Percentiles rank a stretch among this genome's conserved stretches.
Conservation (phyloP, 2,888 invertebrate species). For the Nasonovia ribisnigri region DNA sequence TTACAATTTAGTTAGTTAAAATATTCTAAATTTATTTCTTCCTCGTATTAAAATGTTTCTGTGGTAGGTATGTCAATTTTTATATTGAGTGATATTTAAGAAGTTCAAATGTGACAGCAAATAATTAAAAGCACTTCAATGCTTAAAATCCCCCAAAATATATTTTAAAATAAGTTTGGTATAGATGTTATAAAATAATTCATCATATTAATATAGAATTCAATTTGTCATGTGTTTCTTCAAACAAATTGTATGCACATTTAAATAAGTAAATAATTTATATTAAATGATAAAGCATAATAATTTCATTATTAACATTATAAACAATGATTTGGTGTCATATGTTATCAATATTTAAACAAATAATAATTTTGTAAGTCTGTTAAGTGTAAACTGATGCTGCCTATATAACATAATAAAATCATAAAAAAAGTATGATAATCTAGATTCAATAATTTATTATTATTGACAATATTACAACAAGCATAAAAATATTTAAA, state of each 20-base stretch:
- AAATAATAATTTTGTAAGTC: background rate
- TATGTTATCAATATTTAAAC: background rate
- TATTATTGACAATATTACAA: background rate
- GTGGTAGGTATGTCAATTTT: background rate
- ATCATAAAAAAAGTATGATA: background rate
- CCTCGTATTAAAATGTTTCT: background rate
- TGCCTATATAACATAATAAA: background rate
- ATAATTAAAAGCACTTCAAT: background rate
- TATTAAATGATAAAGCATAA: background rate
- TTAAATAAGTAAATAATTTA: background rate
- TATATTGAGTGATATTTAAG: slow-evolving; percentile 21
- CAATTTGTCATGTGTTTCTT: background rate
- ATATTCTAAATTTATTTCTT: background rate
- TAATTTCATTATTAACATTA: background rate
- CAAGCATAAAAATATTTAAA: background rate
- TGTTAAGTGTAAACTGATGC: background rate
- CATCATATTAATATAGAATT: background rate
- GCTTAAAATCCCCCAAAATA: no score
- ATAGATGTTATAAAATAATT: background rate
- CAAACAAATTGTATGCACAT: background rate
- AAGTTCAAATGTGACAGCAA: no score
- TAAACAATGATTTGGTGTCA: background rate
- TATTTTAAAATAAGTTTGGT: background rate
- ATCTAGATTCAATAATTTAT: background rate
- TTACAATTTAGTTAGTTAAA: background rate